Evolutionary conservation across 2,888 invertebrate genomes (phyloP), one percentile per base, ranked within the genome.

Genomic region (Drosophila merina): DNA sequence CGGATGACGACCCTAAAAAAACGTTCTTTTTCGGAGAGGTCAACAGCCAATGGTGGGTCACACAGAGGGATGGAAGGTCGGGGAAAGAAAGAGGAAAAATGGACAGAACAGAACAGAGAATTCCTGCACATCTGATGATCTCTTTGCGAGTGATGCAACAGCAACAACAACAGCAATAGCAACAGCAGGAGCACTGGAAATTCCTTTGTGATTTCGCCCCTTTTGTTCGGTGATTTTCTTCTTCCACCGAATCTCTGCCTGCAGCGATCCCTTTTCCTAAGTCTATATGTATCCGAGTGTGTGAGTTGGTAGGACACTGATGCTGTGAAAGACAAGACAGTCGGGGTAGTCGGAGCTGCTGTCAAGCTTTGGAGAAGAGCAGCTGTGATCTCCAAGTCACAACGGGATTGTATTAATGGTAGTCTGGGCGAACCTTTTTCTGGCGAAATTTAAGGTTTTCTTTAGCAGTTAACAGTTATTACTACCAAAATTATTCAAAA

Each of bases 91-190:
- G n/a, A 45, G 26, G 31, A 36, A 71, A 48, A 59, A 36, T 42
- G 38, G 72, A 49, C 57, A 20, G 49, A 72, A 20, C 20, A 20
- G 20, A 20, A 20, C 20, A 20, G 20, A 72, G 85, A 81, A 81
- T 85, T 72, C 67, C 49, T 80, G 72, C 77, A 81, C 80, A 86
- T 81, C 81, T 84, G 87, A 81, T 86, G 87, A 81, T 86, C 87
- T 84, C 67, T 70, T 75, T 75, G 58, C 58, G 44, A 56, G 75
- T 81, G 80, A 81, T 81, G 80, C 80, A 81, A 81, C 81, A 69
- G 50, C 72, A 81, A 20, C 20, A 20, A 20, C 20, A 20, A 20
- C 20, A 20, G 20, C 20, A 20, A 20, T 20, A 20, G 80, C 80
- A 81, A 81, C 81, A 69, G 54, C 72, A 81, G 86, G 85, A 86